These are phyloP conservation scores for Tringa solitaria DNA, from an alignment of 2,113 vertebrate genomes.

Conservation along the genomic window DNA sequence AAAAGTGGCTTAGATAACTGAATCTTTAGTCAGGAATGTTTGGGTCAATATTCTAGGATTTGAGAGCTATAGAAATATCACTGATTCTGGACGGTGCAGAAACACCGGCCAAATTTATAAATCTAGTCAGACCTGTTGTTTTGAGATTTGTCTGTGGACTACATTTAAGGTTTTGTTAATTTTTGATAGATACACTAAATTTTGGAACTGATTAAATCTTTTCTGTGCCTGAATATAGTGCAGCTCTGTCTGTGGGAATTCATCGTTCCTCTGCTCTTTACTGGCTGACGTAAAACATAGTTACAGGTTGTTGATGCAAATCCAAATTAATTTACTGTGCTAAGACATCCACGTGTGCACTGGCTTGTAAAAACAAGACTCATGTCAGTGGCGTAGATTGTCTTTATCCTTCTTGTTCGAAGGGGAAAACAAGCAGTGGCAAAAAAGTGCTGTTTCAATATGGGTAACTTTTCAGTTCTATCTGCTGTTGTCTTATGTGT, in stretches of 20 bases:
- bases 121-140: neutral
- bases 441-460: neutral
- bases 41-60: neutral
- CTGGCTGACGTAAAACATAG: neutral
- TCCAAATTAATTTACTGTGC: slow-evolving; percentile 18
- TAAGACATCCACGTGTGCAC: neutral
- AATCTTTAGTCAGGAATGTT: neutral
- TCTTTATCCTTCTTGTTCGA: neutral
- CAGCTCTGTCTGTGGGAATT: neutral
- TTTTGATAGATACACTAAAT: neutral
- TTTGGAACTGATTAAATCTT: neutral
- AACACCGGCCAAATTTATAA: neutral
- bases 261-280: neutral
- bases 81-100: neutral
- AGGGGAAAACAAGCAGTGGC: neutral
- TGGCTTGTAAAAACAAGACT: neutral
- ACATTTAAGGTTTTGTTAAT: neutral
- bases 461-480: neutral
- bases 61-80: neutral
- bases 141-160: neutral
- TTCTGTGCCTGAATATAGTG: neutral
- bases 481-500: neutral
- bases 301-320: neutral
- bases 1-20: neutral
- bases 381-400: neutral